Conservation (phyloP, 2,797 vertebrate genomes). For the Sebastiscus tertius region DNA sequence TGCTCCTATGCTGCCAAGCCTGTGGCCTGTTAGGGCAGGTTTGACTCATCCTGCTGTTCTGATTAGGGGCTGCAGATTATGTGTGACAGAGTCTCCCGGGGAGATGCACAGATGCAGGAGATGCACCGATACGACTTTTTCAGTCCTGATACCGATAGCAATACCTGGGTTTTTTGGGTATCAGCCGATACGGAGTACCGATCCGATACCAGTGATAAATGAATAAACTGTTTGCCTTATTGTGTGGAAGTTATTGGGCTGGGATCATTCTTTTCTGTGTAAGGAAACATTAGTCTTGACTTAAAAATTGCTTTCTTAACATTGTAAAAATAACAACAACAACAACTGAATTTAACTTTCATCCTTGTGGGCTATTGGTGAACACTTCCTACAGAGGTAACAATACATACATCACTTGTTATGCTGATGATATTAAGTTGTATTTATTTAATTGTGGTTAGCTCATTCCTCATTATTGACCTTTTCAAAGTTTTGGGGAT, state of each 20-base stretch:
- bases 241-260: no score
- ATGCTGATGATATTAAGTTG: constrained; percentile 15
- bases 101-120: no score
- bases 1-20: neutral
- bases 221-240: no score
- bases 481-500: neutral
- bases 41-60: neutral
- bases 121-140: no score
- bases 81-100: neutral
- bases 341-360: neutral
- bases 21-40: neutral
- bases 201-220: no score
- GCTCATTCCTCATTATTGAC: neutral
- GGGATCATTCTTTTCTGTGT: no score
- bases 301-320: no score
- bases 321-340: no score
- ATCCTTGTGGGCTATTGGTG: neutral
- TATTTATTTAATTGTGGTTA: neutral
- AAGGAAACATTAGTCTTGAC: no score
- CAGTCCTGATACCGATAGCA: no score
- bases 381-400: neutral
- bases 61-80: neutral
- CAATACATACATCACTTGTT: neutral
- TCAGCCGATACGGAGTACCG: no score
- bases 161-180: no score